Conservation (phyloP, 2,797 vertebrate species). For the Glossophaga mutica region DNA sequence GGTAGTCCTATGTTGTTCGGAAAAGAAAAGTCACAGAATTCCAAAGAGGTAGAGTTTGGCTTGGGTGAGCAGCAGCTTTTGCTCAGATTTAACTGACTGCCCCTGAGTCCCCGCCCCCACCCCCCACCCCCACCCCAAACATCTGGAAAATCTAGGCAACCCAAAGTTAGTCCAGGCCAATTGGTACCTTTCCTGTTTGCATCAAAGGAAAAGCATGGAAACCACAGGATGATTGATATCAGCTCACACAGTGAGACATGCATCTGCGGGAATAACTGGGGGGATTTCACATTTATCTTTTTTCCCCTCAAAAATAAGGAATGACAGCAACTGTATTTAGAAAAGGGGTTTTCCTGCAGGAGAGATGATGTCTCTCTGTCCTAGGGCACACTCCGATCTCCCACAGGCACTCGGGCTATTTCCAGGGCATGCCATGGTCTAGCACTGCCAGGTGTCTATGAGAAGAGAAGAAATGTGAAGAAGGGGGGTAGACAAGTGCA, state of each 20-base stretch:
- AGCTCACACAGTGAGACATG: background rate
- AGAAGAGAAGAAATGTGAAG: background rate
- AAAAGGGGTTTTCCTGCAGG: slow-evolving; percentile 55
- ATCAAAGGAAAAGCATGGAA: slow-evolving; percentile 19
- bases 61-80: background rate
- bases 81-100: background rate
- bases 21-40: background rate
- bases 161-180: background rate
- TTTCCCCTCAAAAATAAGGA: background rate
- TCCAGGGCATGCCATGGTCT: background rate
- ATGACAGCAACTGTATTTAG: background rate
- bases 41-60: background rate
- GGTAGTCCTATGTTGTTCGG: background rate
- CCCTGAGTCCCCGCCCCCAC: background rate
- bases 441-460: slow-evolving; percentile 55
- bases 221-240: background rate
- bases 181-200: background rate
- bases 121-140: background rate
- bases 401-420: background rate
- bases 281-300: background rate
- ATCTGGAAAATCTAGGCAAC: slow-evolving; percentile 44
- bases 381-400: background rate
- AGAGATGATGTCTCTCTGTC: background rate
- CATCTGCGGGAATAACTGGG: background rate
- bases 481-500: background rate